phyloP scores from a whole-genome alignment of 2,888 invertebrate species.

The Chymomyza caudatula region DNA sequence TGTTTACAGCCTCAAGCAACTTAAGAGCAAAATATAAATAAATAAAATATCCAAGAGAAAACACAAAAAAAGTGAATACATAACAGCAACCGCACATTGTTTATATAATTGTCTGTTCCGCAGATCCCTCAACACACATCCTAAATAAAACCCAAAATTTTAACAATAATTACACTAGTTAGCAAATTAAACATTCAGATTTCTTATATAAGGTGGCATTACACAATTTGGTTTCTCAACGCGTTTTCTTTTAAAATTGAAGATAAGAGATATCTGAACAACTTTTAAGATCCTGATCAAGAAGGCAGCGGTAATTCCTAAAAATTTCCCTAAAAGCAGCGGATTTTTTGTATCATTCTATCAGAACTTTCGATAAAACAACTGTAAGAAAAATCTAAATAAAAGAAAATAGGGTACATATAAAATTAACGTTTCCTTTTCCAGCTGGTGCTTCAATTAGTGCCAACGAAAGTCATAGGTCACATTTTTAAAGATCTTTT shows the following conservation, averaged over 20 bases:
- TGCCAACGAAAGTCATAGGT: no score
- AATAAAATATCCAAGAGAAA: neutral
- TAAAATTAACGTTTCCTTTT: no score
- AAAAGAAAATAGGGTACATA: no score
- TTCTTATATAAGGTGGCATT: neutral
- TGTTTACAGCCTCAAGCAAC: neutral
- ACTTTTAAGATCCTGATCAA: no score
- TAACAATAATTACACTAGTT: neutral
- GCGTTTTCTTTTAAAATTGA: neutral
- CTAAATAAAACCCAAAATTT: neutral
- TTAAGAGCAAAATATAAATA: neutral
- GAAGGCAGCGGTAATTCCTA: no score
- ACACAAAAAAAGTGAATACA: neutral
- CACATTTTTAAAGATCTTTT: no score
- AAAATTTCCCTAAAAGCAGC: no score
- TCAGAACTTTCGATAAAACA: no score
- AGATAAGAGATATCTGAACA: no score
- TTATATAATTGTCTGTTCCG: neutral
- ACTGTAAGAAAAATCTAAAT: no score
- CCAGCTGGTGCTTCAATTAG: no score
- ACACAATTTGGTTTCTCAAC: neutral
- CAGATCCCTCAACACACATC: neutral
- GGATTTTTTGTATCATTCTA: no score
- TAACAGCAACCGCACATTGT: neutral
- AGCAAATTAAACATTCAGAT: neutral